phyloP scores from a whole-genome alignment of 2,113 vertebrate genomes.

The Lynx canadensis region DNA sequence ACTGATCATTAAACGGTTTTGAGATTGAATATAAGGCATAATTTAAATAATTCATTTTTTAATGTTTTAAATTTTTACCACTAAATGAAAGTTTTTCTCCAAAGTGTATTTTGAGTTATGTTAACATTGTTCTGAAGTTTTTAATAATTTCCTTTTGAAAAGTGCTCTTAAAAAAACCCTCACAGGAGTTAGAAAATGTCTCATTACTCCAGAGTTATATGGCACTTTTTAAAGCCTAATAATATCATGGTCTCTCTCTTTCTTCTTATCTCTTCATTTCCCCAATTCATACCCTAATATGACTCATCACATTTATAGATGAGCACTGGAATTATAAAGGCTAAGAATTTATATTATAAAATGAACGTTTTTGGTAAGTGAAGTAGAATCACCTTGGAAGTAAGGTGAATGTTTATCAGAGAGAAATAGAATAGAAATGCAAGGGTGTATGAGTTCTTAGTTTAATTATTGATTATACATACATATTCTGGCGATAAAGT shows the following conservation, averaged over 20 bases:
- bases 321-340: not conserved
- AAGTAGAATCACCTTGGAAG: slow-evolving; percentile 45
- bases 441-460: not conserved
- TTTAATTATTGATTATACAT: not conserved
- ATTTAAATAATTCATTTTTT: slow-evolving; percentile 31
- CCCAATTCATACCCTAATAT: not conserved
- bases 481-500: not conserved
- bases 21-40: not conserved
- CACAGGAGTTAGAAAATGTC: slow-evolving; percentile 53
- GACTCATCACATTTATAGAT: slow-evolving; percentile 9
- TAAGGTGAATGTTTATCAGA: slow-evolving; percentile 47
- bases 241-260: not conserved
- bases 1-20: not conserved
- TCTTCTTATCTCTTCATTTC: not conserved
- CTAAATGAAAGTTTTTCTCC: slow-evolving; percentile 1
- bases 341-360: not conserved
- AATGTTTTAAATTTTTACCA: not conserved
- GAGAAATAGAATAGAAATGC: not conserved
- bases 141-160: slow-evolving; percentile 58
- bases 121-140: slow-evolving; percentile 55
- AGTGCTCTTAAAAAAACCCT: slow-evolving; percentile 3
- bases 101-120: slow-evolving; percentile 52
- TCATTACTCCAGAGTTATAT: slow-evolving; percentile 39
- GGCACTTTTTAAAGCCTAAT: slow-evolving; percentile 40
- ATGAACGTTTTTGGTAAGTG: not conserved